phyloP scores from a whole-genome alignment of 2,888 invertebrate genomes.

The Chrysolina haemoptera region DNA sequence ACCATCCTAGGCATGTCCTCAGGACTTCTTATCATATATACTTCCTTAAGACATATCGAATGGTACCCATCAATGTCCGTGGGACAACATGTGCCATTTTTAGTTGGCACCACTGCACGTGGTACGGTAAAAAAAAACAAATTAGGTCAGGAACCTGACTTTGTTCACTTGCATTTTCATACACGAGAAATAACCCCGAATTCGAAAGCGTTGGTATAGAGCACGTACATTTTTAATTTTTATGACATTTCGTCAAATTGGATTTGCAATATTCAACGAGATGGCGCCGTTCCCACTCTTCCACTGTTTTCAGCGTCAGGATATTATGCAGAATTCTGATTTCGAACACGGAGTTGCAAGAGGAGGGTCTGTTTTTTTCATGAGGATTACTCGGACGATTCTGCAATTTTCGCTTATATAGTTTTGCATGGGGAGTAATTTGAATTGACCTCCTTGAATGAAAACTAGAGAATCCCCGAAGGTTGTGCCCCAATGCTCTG shows the following conservation, averaged over 20 bases:
- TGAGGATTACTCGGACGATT: conserved; percentile 8
- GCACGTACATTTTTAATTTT: conserved; percentile 44
- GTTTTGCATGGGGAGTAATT: not conserved
- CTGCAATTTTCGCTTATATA: not conserved
- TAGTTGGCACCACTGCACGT: no score
- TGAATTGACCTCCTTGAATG: not conserved
- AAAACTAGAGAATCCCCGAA: not conserved
- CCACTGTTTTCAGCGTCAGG: not conserved
- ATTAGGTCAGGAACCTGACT: not conserved
- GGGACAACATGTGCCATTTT: no score
- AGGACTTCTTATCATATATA: no score
- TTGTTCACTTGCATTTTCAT: conserved; percentile 1
- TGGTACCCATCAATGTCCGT: no score
- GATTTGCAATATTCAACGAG: conserved; percentile 44
- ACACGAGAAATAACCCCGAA: conserved; percentile 31
- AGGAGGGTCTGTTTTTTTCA: conserved; percentile 3
- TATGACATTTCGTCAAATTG: conserved; percentile 46
- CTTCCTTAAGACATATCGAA: no score
- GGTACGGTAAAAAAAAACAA: conserved; percentile 1
- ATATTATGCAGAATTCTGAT: conserved; percentile 13
- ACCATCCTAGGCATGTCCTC: no score
- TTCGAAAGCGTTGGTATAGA: conserved; percentile 30
- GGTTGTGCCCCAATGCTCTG: not conserved
- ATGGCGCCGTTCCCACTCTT: conserved; percentile 8
- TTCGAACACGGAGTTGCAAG: not conserved